Evolutionary conservation across 2,797 vertebrate species (phyloP), one percentile per base, ranked within the genome.

Genomic region (Sebastes cheni): DNA sequence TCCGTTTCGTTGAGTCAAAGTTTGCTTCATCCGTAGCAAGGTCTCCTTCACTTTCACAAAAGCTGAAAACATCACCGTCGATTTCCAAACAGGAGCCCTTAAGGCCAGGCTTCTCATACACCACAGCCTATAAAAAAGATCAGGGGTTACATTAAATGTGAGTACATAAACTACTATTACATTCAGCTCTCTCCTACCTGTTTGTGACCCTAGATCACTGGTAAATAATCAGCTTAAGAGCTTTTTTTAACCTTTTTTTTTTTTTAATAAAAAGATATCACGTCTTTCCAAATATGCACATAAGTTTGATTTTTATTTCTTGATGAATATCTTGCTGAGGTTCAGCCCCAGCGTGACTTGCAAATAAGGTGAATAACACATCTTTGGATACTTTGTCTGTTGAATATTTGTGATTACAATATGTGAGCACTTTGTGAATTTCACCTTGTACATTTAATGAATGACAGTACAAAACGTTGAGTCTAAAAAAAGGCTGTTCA

Each of bases 81-180:
- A 97, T 65, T 90, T 98, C 97, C 89, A 97, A 13, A 52, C 85
- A 79, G 70, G 86, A 88, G 39, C 98, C 98, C 90, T 97, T 94
- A 89, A 98, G 97, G 67, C 94, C 96, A 8, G 97, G 95, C 85
- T 96, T 95, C 88, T 99, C 97, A 80, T 96, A 99, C 84, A 98
- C 50, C 34, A 97, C 54, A 2, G 97, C 94, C 98, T 99, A 79
- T 0, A 72, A 29, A 32, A 79, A 32, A 79, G 5, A 20, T 68
- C 22, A 70, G 18, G 1, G 2, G n/a, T 32, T n/a, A 4, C 1
- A 65, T 32, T 8, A 42, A 70, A 39, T 1, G 6, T 18, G 7
- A 60, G 20, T 16, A 23, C 12, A 67, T 16, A 39, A 58, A 67
- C 4, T 14, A 3, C 8, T n/a, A 36, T 8, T 30, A 13, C 11